Evolutionary conservation across 2,888 invertebrate genomes (phyloP).

Genomic region (Oscheius sp.): DNA sequence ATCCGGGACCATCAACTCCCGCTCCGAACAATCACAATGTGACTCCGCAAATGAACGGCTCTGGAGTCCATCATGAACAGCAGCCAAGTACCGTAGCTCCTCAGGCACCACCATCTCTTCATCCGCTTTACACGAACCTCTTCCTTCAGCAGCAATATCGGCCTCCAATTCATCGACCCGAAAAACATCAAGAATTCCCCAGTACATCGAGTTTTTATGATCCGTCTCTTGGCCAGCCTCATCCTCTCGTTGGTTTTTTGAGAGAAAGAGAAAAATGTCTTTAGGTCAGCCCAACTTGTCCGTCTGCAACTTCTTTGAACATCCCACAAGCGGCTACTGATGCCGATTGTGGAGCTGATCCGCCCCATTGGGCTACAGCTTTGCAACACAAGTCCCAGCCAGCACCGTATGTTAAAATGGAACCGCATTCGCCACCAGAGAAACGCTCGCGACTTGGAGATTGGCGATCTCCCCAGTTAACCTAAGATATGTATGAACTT

Average conservation of each 20-base stretch:
- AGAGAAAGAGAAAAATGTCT: background rate
- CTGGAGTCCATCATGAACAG: constrained; percentile 11
- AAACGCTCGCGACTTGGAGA: constrained; percentile 62
- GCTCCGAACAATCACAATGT: constrained; percentile 18
- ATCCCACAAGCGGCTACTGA: constrained; percentile 39
- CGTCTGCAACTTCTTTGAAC: constrained; percentile 13
- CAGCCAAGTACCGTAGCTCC: constrained; percentile 26
- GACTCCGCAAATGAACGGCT: constrained; percentile 14
- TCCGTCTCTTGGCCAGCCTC: constrained; percentile 20
- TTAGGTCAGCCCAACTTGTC: constrained; percentile 23
- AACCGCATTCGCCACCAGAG: constrained; percentile 65
- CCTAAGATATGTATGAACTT: constrained; percentile 28
- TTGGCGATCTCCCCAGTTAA: constrained; percentile 55
- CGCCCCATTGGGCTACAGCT: constrained; percentile 32
- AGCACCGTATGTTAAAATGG: constrained; percentile 61
- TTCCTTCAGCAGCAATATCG: constrained; percentile 41
- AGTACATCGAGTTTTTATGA: constrained; percentile 30
- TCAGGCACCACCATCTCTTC: constrained; percentile 30
- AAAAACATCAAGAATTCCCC: constrained; percentile 26
- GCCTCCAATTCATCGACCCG: constrained; percentile 1
- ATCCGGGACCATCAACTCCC: constrained; percentile 62
- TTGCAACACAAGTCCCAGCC: constrained; percentile 22
- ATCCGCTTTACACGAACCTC: constrained; percentile 42
- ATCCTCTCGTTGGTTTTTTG: constrained; percentile 11
- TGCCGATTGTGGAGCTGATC: constrained; percentile 38